phyloP scores from a whole-genome alignment of 2,113 vertebrate genomes.

The Colossoma macropomum region DNA sequence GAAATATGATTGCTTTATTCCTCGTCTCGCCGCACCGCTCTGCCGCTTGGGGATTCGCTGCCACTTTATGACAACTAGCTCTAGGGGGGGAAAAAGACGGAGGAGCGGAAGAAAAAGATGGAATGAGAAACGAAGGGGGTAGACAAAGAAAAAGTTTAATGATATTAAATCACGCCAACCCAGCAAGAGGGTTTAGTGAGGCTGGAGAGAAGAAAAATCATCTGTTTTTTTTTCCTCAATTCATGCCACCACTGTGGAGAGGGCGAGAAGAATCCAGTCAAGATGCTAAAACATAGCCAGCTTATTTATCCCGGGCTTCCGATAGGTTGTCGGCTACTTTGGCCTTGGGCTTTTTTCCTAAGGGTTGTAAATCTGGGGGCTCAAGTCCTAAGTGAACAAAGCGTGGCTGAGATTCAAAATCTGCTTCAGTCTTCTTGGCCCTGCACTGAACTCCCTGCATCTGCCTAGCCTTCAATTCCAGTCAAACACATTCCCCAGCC shows the following conservation, averaged over 20 bases:
- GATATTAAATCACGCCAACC: constrained; percentile 66
- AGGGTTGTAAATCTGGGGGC: constrained; percentile 54
- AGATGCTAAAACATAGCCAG: constrained; percentile 50
- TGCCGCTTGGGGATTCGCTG: constrained; percentile 65
- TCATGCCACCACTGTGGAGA: not conserved
- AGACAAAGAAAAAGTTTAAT: constrained; percentile 68
- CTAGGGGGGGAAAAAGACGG: constrained; percentile 49
- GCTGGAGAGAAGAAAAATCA: constrained; percentile 43
- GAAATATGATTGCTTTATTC: constrained; percentile 84
- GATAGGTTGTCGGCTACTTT: constrained; percentile 51
- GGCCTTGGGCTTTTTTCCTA: constrained; percentile 54
- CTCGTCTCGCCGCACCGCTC: constrained; percentile 72
- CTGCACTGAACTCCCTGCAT: constrained; percentile 43
- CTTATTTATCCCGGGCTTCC: constrained; percentile 52
- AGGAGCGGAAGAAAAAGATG: constrained; percentile 57
- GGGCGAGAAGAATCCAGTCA: constrained; percentile 55
- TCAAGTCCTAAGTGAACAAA: constrained; percentile 43
- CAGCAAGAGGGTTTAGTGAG: constrained; percentile 55
- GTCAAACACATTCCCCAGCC: not conserved
- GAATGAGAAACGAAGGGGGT: constrained; percentile 58
- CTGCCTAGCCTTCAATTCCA: constrained; percentile 44
- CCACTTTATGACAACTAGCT: constrained; percentile 71
- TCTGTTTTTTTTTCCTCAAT: constrained; percentile 40
- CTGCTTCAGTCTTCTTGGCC: constrained; percentile 31
- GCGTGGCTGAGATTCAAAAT: constrained; percentile 36